These are phyloP conservation scores for Pantelozetes paolii DNA, from an alignment of 2,888 invertebrate species.

Conservation along the genomic window DNA sequence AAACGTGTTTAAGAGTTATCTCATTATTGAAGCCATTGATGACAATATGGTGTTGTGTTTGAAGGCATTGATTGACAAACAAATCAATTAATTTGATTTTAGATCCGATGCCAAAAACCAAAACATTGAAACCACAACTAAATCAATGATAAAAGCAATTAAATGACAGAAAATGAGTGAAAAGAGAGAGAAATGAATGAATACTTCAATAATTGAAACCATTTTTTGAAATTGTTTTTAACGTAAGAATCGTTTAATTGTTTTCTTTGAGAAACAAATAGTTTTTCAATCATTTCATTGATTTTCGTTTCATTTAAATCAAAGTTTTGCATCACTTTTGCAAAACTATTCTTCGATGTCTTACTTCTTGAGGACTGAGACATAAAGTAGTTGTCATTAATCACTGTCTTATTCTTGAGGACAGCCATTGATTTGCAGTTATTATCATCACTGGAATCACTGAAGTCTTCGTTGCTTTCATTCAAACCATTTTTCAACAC, in stretches of 20 bases:
- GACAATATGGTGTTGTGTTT: slow-evolving; percentile 65
- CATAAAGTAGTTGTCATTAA: slow-evolving; percentile 37
- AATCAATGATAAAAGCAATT: slow-evolving; percentile 1
- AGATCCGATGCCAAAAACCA: slow-evolving; percentile 86
- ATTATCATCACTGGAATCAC: slow-evolving; percentile 16
- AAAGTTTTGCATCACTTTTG: slow-evolving; percentile 33
- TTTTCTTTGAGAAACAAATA: slow-evolving; percentile 12
- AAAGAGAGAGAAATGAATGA: slow-evolving; percentile 10
- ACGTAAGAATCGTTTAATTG: slow-evolving; percentile 16
- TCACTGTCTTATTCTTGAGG: background rate
- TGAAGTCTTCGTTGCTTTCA: background rate
- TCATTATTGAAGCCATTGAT: slow-evolving; percentile 90
- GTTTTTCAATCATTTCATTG: slow-evolving; percentile 35
- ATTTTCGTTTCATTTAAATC: slow-evolving; percentile 33
- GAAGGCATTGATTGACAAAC: slow-evolving; percentile 64
- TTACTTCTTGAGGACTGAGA: slow-evolving; percentile 32
- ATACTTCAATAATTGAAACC: slow-evolving; percentile 34
- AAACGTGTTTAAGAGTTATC: slow-evolving; percentile 71
- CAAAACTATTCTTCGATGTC: slow-evolving; percentile 35
- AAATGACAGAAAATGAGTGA: background rate
- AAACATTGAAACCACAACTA: slow-evolving; percentile 66
- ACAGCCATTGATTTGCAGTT: background rate
- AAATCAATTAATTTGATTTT: slow-evolving; percentile 71
- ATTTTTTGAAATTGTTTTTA: slow-evolving; percentile 22
- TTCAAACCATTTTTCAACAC: background rate